phyloP scores from a whole-genome alignment of 2,113 vertebrate species.

The Spea multiplicata region DNA sequence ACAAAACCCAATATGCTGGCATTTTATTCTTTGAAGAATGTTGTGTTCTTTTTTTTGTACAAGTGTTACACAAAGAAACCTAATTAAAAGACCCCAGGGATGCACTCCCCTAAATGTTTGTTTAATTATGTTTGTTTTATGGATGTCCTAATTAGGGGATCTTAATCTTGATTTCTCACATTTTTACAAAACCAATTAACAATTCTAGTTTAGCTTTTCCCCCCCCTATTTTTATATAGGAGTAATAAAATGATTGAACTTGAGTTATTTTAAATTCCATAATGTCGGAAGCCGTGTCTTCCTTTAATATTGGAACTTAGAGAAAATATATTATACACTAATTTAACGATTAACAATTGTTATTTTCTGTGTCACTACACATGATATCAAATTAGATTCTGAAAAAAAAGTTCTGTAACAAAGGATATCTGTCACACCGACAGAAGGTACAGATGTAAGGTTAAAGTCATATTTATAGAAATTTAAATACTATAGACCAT shows the following conservation, averaged over 20 bases:
- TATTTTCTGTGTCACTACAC: no score
- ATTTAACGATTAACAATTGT: no score
- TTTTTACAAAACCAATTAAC: slow-evolving; percentile 12
- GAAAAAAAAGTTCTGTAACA: background rate
- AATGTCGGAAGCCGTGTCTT: no score
- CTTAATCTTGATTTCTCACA: background rate
- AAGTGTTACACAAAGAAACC: slow-evolving; percentile 15
- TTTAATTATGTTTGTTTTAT: slow-evolving; percentile 29
- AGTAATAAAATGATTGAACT: background rate
- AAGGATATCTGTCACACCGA: background rate
- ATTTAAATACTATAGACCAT: no score
- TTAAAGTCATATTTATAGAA: no score
- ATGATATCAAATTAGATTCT: no score
- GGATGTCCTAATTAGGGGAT: slow-evolving; percentile 18
- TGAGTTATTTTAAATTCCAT: no score
- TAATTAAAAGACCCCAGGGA: slow-evolving; percentile 22
- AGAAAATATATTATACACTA: no score
- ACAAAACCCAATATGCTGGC: background rate
- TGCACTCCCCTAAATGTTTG: slow-evolving; percentile 15
- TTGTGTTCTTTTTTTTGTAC: slow-evolving; percentile 4
- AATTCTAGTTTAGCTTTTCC: background rate
- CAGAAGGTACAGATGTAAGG: background rate
- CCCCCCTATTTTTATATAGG: background rate
- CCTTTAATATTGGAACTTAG: no score
- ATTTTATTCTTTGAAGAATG: background rate